Evolutionary conservation across 2,888 invertebrate species (phyloP), one percentile per base, ranked within the genome.

Genomic region (Luperina testacea): DNA sequence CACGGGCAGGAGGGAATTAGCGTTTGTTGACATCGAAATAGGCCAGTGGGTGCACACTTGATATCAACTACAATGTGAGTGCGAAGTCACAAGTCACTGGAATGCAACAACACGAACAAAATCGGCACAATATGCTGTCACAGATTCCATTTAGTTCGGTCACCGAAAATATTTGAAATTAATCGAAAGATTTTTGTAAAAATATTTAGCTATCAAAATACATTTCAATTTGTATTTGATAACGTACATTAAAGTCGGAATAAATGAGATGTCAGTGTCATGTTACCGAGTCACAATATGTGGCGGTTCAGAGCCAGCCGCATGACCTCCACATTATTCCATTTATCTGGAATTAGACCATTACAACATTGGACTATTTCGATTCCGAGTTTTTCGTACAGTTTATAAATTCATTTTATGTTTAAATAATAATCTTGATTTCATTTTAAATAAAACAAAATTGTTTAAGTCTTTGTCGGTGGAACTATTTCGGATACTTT

Each of bases 331-430:
- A 89, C 90, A 92, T 93, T 92, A 94, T 94, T 93, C 92, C 92
- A 94, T 94, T 94, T 94, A 93, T 93, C 95, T 94, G 91, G 92
- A 95, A 94, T 95, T 95, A 95, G 94, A 94, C 89, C 89, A 94
- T 95, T 95, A 94, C 95, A 94, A 92, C 94, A 95, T 92, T 91
- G 87, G 89, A 91, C 91, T 92, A 91, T 94, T 94, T 92, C 91
- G 86, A 94, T 93, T 91, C 90, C 82, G 82, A 92, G 91, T 94
- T 94, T 94, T 94, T 94, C 91, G 89, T 89, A 88, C 89, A 90
- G 92, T 94, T 94, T 94, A 93, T 93, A 94, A 94, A 94, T 93
- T 90, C 86, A 88, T 90, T 81, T 87, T 84, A 79, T 89, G 90
- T 94, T 92, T 91, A 90, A 92, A 93, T 92, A 93, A 92, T 92